These are phyloP conservation scores for Atherinosoma microstoma DNA, from an alignment of 2,797 vertebrate genomes.

Conservation along the genomic window DNA sequence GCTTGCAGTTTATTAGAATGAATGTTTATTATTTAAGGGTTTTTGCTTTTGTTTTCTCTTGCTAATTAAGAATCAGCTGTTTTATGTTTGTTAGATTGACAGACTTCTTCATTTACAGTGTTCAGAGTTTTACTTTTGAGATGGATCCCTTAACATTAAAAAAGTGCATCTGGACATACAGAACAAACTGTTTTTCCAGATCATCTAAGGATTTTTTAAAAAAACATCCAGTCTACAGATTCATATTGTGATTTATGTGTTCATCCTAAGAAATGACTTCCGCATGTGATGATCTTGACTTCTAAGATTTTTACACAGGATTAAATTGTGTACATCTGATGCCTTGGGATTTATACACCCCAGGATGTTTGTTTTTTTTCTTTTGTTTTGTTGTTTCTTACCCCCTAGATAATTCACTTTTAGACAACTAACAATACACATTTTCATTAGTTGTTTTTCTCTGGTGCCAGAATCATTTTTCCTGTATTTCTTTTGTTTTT, in stretches of 20 bases:
- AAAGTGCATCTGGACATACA: constrained; percentile 74
- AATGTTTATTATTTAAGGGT: neutral
- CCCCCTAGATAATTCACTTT: constrained; percentile 31
- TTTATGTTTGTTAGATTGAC: neutral
- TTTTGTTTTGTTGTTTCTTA: constrained; percentile 8
- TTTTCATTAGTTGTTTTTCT: constrained; percentile 41
- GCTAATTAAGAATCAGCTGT: neutral
- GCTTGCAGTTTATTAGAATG: neutral
- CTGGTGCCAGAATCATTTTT: constrained; percentile 52
- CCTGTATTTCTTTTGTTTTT: constrained; percentile 51
- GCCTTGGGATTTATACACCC: constrained; percentile 40
- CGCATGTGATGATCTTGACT: constrained; percentile 20
- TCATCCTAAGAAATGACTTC: constrained; percentile 26
- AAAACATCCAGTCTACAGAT: constrained; percentile 20
- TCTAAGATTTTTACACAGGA: constrained; percentile 21
- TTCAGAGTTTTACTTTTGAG: neutral
- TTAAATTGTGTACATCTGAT: constrained; percentile 41
- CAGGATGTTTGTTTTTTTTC: constrained; percentile 34
- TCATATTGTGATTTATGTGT: constrained; percentile 29
- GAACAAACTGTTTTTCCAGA: constrained; percentile 38
- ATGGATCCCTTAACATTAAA: neutral
- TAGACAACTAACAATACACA: constrained; percentile 61
- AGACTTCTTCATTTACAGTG: neutral
- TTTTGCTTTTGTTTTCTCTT: neutral
- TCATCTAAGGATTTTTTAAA: neutral